Evolutionary conservation across 2,113 vertebrate genomes (phyloP), one percentile per base, ranked within the genome.

Genomic region (Lepisosteus oculatus): DNA sequence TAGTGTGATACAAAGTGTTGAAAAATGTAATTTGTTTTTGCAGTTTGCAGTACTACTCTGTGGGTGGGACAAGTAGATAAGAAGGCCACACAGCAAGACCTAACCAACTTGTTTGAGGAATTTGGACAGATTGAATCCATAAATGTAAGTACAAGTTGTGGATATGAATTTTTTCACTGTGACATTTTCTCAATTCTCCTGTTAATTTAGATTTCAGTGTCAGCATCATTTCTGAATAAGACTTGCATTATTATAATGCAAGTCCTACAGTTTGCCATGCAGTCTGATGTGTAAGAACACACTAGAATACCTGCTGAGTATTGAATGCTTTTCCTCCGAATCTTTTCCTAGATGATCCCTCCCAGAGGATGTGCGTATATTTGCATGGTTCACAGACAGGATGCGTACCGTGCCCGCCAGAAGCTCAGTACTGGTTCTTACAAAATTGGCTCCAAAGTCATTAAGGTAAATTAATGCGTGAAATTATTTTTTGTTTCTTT

Each of bases 71-170:
- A 99, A 77, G 96, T 99, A 78, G 97, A 99, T 86, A 99, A 99
- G 92, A 99, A 99, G 80, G 96, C 96, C 41, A 98, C 95, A 3
- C 97, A 98, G 72, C 97, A 99, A 84, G 97, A 99, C 83, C 93
- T 99, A 81, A 98, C 97, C 9, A 98, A 99, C 79, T 89, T 99
- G 71, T 99, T 99, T 85, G 97, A 99, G 90, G 97, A 99, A 84
- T 99, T 97, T 89, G 97, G 97, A 57, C 97, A 99, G 80, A 97
- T 99, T 73, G 97, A 99, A 83, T 99, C 97, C n/a, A 99, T 99
- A 77, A 99, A 99, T 84, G 97, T 98, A 84, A 95, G 95, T 89
- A 75, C 63, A 45, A 6, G 0, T 4, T 65, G 7, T 45, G 47
- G 9, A 9, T 51, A 6, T 51, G 47, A 9, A 29, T 29, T 29